These are phyloP conservation scores for Anguilla obscura DNA, from an alignment of 2,797 vertebrate species.

Conservation along the genomic window DNA sequence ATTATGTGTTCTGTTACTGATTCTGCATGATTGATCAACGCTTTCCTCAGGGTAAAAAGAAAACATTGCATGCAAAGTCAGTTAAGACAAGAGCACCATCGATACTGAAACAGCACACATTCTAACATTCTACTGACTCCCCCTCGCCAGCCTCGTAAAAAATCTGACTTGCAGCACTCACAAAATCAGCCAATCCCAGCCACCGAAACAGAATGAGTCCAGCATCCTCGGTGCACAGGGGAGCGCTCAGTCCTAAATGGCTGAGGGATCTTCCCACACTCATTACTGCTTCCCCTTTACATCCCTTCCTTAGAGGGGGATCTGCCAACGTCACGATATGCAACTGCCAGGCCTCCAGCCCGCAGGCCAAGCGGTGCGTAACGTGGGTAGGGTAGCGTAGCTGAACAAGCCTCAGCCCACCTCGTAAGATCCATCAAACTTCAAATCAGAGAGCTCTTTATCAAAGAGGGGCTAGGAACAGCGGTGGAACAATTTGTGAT, in stretches of 20 bases:
- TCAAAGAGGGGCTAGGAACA: not conserved
- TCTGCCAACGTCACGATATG: not conserved
- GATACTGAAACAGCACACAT: slow-evolving; percentile 6
- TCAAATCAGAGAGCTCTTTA: slow-evolving; percentile 22
- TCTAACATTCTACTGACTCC: not conserved
- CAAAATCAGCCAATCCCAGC: not conserved
- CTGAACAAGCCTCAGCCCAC: slow-evolving; percentile 28
- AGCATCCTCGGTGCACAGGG: slow-evolving; percentile 18
- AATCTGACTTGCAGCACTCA: slow-evolving; percentile 4
- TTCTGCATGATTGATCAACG: not conserved
- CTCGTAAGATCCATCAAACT: slow-evolving; percentile 23
- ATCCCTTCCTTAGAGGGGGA: slow-evolving; percentile 30
- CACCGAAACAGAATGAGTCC: slow-evolving; percentile 11
- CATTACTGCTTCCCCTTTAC: slow-evolving; percentile 36
- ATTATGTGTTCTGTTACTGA: not conserved
- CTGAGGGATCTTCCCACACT: slow-evolving; percentile 23
- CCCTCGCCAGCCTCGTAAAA: not conserved
- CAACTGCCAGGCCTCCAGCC: not conserved
- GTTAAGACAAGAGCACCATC: not conserved
- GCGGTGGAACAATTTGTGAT: not conserved
- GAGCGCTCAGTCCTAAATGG: slow-evolving; percentile 26
- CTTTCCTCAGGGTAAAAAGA: slow-evolving; percentile 9
- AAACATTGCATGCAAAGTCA: not conserved
- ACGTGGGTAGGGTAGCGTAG: not conserved
- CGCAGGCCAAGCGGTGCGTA: slow-evolving; percentile 6